These are phyloP conservation scores for Drosophila greeni DNA, from an alignment of 2,888 invertebrate genomes.

Conservation along the genomic window DNA sequence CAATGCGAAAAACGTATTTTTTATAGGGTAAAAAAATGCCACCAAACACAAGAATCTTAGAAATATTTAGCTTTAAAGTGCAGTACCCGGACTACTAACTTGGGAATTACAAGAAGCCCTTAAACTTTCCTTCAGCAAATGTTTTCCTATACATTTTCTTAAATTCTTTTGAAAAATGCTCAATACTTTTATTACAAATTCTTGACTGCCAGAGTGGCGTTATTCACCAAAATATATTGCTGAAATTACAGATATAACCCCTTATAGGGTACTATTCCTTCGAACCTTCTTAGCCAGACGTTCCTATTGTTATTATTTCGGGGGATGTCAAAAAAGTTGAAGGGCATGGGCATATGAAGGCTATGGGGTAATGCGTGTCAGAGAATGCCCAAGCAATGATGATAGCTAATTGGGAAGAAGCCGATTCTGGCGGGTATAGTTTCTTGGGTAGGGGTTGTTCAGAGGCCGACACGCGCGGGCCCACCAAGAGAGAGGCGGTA, in stretches of 20 bases:
- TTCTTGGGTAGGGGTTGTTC: slow-evolving; percentile 24
- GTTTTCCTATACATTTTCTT: neutral
- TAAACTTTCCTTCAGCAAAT: neutral
- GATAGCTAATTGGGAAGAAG: slow-evolving; percentile 31
- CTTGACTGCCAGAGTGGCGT: accelerated
- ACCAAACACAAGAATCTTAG: neutral
- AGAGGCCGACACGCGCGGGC: slow-evolving; percentile 35
- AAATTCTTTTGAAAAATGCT: neutral
- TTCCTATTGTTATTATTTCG: slow-evolving; percentile 1
- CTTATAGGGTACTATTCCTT: slow-evolving; percentile 1
- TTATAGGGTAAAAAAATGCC: neutral
- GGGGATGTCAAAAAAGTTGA: slow-evolving; percentile 2
- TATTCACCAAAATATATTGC: neutral
- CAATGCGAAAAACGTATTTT: neutral
- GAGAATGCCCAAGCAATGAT: neutral
- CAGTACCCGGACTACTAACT: neutral
- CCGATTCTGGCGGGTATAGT: slow-evolving; percentile 8
- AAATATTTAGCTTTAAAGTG: too few species aligned
- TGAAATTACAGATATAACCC: neutral
- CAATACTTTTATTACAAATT: too few species aligned
- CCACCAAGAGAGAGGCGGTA: neutral
- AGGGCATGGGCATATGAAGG: slow-evolving; percentile 4
- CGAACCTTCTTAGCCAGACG: slow-evolving; percentile 4
- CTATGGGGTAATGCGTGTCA: slow-evolving; percentile 7
- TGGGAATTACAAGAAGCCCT: neutral